phyloP scores from a whole-genome alignment of 1,140 invertebrate species.

The Atta cephalotes region DNA sequence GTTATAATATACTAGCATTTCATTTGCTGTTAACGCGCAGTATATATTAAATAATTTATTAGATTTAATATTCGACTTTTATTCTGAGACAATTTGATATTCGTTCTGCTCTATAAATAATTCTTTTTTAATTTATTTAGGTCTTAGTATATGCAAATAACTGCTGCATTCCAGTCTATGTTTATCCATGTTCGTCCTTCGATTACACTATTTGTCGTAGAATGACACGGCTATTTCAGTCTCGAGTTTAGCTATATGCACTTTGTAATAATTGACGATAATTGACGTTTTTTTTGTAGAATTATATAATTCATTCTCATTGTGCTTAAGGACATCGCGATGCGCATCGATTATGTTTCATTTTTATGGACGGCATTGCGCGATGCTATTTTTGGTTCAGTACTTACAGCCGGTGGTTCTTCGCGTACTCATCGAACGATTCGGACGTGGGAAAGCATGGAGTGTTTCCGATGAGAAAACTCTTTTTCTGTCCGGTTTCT shows the following conservation, averaged over 20 bases:
- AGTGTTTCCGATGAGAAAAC: slow-evolving; percentile 70
- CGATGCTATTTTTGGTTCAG: slow-evolving; percentile 54
- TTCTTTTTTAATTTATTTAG: neutral
- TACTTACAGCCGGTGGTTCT: slow-evolving; percentile 61
- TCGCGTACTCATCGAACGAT: slow-evolving; percentile 64
- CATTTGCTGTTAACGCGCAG: neutral
- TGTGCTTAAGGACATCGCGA: neutral
- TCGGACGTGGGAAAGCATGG: slow-evolving; percentile 70
- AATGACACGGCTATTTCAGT: neutral
- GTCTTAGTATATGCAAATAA: neutral
- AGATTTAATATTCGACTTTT: neutral
- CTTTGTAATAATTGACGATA: slow-evolving; percentile 16
- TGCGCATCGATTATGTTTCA: slow-evolving; percentile 29
- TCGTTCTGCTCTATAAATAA: neutral
- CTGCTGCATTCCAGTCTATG: too few relatives aligned
- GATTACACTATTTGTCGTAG: neutral
- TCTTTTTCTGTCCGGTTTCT: slow-evolving; percentile 65
- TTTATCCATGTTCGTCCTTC: neutral
- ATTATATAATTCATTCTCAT: slow-evolving; percentile 2
- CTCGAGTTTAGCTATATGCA: slow-evolving; percentile 4
- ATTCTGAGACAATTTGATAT: slow-evolving; percentile 3
- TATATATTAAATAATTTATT: neutral
- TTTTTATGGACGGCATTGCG: slow-evolving; percentile 43
- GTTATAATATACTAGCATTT: neutral
- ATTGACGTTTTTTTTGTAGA: slow-evolving; percentile 10